Percentiles rank a stretch among this genome's conserved stretches.
Conservation (phyloP, 2,113 vertebrate genomes). For the Cebidichthys violaceus region DNA sequence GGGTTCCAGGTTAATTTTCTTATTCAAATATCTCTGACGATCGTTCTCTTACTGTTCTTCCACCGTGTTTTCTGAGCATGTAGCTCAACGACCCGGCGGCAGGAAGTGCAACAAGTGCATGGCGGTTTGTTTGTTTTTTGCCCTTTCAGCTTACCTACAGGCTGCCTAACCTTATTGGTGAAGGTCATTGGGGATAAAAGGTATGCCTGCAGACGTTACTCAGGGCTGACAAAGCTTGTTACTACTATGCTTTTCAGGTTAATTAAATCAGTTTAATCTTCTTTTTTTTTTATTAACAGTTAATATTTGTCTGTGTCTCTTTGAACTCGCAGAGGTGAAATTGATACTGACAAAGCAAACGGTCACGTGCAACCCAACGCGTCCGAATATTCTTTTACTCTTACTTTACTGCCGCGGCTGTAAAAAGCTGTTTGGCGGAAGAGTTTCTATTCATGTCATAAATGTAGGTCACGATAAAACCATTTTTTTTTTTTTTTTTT, state of each 20-base stretch:
- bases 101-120: background rate
- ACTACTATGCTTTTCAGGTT: no score
- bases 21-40: background rate
- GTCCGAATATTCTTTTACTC: background rate
- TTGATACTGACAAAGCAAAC: background rate
- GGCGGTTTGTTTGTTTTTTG: background rate
- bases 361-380: background rate
- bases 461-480: background rate
- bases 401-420: background rate
- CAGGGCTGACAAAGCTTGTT: background rate
- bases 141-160: background rate
- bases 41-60: background rate
- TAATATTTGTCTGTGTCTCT: background rate
- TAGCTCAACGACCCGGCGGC: background rate
- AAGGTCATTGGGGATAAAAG: background rate
- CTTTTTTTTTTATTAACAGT: no score
- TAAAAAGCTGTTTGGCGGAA: background rate
- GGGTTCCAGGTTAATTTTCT: background rate
- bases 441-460: background rate
- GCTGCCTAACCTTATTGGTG: background rate
- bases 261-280: no score
- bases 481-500: no score
- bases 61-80: background rate
- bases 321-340: background rate
- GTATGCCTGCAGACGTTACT: background rate